Evolutionary conservation across 2,113 vertebrate genomes (phyloP).

Genomic region (Setophaga petechia): DNA sequence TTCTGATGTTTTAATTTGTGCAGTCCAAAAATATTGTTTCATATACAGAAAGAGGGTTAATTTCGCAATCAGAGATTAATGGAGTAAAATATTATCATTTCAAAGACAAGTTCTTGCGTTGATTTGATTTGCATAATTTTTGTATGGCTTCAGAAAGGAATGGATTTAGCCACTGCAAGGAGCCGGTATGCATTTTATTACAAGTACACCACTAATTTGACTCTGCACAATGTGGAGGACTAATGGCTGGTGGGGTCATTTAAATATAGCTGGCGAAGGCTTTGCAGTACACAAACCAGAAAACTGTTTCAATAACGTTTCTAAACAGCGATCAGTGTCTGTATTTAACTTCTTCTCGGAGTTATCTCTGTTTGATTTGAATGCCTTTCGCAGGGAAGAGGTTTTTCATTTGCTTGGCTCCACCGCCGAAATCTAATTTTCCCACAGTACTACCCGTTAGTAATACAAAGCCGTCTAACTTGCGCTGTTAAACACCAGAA

Average conservation of each 20-base stretch:
- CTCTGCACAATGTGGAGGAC: background rate
- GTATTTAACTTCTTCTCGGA: background rate
- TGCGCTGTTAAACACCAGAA: slow-evolving; percentile 51
- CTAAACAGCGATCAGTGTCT: background rate
- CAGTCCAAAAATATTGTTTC: slow-evolving; percentile 14
- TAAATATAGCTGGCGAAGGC: slow-evolving; percentile 21
- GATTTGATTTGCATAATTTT: slow-evolving; percentile 67
- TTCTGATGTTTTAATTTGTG: background rate
- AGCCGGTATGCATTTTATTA: slow-evolving; percentile 33
- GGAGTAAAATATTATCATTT: slow-evolving; percentile 57
- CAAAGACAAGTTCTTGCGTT: slow-evolving; percentile 54
- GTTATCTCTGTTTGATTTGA: background rate
- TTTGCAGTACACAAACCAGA: background rate
- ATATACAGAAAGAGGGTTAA: background rate
- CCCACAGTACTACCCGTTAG: slow-evolving; percentile 38
- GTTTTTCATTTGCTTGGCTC: slow-evolving; percentile 1
- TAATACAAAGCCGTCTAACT: slow-evolving; percentile 67
- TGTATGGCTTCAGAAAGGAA: slow-evolving; percentile 7
- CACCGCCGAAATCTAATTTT: slow-evolving; percentile 45
- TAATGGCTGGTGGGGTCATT: slow-evolving; percentile 21
- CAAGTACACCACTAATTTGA: slow-evolving; percentile 21
- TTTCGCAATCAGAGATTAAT: slow-evolving; percentile 47
- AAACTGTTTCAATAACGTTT: slow-evolving; percentile 12
- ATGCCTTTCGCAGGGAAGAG: background rate
- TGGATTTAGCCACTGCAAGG: slow-evolving; percentile 30